phyloP scores from a whole-genome alignment of 2,888 invertebrate species.

The Hirtodrosophila alboralis region DNA sequence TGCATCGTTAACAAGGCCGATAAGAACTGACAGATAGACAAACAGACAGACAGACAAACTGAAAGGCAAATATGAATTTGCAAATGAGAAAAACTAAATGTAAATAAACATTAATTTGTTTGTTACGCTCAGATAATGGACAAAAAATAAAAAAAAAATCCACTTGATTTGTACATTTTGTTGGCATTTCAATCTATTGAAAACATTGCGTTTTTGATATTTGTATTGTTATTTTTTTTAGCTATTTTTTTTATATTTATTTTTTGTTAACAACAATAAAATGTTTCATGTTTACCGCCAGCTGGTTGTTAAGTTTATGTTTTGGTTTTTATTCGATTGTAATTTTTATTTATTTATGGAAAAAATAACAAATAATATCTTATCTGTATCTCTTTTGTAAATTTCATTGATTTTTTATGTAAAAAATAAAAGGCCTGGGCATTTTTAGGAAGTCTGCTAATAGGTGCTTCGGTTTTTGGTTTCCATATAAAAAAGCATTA shows the following conservation, averaged over 20 bases:
- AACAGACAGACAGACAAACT: too few species aligned
- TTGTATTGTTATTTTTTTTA: conserved; percentile 4
- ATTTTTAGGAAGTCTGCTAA: too few species aligned
- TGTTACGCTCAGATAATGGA: neutral
- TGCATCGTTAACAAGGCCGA: conserved; percentile 63
- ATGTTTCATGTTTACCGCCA: conserved; percentile 6
- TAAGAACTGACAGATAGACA: conserved; percentile 24
- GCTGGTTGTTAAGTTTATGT: conserved; percentile 1
- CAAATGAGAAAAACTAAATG: neutral
- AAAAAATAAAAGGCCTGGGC: too few species aligned
- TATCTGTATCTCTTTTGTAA: too few species aligned
- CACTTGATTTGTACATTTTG: conserved; percentile 9
- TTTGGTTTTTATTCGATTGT: neutral
- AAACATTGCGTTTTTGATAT: conserved; percentile 17
- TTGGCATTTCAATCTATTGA: conserved; percentile 21
- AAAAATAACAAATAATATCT: too few species aligned
- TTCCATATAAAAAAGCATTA: too few species aligned
- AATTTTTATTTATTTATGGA: neutral
- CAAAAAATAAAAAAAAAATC: neutral
- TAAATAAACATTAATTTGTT: conserved; percentile 20
- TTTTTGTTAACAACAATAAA: neutral
- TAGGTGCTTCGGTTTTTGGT: too few species aligned
- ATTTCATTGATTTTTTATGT: too few species aligned
- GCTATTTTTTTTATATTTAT: neutral
- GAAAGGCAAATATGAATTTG: neutral